A percentile compares a stretch with the other conserved stretches of the same genome.
Evolutionary conservation across 1,140 invertebrate genomes (phyloP).

Genomic region (Portunus trituberculatus): DNA sequence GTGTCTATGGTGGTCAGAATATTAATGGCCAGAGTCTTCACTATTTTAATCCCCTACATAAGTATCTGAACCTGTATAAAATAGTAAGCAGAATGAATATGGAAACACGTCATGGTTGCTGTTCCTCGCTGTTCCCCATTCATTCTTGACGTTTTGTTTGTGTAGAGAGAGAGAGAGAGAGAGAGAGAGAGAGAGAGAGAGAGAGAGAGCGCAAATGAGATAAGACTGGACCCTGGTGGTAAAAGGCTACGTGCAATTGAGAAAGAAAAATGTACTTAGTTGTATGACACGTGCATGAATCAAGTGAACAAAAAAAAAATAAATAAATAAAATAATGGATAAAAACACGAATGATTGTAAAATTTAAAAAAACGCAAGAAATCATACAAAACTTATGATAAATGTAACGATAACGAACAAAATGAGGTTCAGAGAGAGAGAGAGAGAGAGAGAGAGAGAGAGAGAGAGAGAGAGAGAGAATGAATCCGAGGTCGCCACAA

Average conservation of each 20-base stretch:
- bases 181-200: background rate
- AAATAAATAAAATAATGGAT: background rate
- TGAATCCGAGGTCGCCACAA: background rate
- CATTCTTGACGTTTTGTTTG: too few relatives aligned
- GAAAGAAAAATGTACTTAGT: background rate
- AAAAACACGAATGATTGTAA: background rate
- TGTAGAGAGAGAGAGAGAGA: too few relatives aligned
- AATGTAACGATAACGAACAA: background rate
- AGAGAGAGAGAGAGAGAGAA: conserved; percentile 1
- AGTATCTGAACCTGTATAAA: too few relatives aligned
- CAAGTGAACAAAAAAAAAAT: background rate
- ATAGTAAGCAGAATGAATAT: too few relatives aligned
- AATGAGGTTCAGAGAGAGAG: background rate
- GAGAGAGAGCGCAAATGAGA: background rate
- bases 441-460: background rate
- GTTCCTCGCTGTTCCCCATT: too few relatives aligned
- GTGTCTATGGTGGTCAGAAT: too few relatives aligned
- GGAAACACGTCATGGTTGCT: too few relatives aligned
- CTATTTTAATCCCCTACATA: too few relatives aligned
- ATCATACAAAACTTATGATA: background rate
- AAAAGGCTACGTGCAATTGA: background rate
- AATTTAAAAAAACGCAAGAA: background rate
- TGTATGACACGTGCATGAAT: background rate
- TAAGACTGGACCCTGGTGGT: background rate
- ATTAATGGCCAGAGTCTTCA: too few relatives aligned